Evolutionary conservation across 2,888 invertebrate genomes (phyloP).

Genomic region (Lycocerus yunnanus): DNA sequence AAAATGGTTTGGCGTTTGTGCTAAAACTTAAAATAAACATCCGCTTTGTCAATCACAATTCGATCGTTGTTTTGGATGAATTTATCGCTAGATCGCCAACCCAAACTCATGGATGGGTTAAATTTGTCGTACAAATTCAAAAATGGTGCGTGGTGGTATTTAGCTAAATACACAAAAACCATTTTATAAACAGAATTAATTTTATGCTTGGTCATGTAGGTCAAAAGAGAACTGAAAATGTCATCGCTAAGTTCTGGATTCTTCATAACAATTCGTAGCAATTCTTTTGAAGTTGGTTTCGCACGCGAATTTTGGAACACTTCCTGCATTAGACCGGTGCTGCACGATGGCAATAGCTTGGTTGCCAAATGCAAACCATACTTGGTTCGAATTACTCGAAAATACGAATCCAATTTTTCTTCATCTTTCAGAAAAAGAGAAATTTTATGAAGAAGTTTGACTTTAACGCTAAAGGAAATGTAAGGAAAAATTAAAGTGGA

Average conservation of each 20-base stretch:
- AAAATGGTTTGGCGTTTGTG: constrained; percentile 14
- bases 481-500: constrained; percentile 6
- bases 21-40: not conserved
- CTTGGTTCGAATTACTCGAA: constrained; percentile 7
- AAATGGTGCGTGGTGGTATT: constrained; percentile 1
- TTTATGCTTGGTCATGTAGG: not conserved
- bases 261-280: constrained; percentile 9
- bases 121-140: not conserved
- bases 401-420: constrained; percentile 8
- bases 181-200: constrained; percentile 1
- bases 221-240: not conserved
- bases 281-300: not conserved
- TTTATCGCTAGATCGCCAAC: constrained; percentile 23
- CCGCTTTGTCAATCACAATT: constrained; percentile 4
- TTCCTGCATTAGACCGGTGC: not conserved
- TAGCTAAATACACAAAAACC: not conserved
- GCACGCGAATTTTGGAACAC: not conserved
- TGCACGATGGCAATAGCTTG: constrained; percentile 15
- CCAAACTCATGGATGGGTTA: not conserved
- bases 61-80: constrained; percentile 12
- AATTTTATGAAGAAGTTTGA: constrained; percentile 18
- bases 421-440: constrained; percentile 3
- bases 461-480: constrained; percentile 13
- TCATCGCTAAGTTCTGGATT: not conserved
- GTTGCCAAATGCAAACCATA: constrained; percentile 16